Evolutionary conservation across 2,888 invertebrate genomes (phyloP).

Genomic region (Diachrysia chrysitis): DNA sequence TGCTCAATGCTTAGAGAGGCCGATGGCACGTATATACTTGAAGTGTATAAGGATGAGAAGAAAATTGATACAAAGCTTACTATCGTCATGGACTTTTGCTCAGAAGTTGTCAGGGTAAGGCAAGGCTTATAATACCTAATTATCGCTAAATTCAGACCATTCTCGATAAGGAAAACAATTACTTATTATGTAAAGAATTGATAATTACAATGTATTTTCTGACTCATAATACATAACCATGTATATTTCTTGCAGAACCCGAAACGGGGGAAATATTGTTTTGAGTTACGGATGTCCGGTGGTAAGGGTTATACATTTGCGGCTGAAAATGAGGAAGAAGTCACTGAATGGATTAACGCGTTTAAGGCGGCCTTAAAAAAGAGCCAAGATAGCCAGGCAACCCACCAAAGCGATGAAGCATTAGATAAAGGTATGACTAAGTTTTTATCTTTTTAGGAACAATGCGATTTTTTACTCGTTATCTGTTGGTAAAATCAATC

Average conservation of each 20-base stretch:
- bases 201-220: too few relatives aligned
- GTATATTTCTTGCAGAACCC: conserved; percentile 89
- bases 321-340: conserved; percentile 95
- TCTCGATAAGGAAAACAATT: not conserved
- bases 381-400: conserved; percentile 76
- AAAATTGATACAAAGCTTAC: conserved; percentile 97
- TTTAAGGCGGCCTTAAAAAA: conserved; percentile 95
- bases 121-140: conserved; percentile 60
- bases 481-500: not conserved
- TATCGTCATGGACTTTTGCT: conserved; percentile 98
- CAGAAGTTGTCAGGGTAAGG: conserved; percentile 94
- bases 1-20: conserved; percentile 97
- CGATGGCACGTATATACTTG: conserved; percentile 96
- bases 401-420: conserved; percentile 93
- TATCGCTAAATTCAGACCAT: not conserved
- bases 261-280: conserved; percentile 95
- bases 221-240: too few relatives aligned
- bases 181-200: not conserved
- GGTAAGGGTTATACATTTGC: conserved; percentile 96
- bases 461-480: not conserved
- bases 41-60: conserved; percentile 97
- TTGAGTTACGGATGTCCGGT: conserved; percentile 96
- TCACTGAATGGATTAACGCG: conserved; percentile 94
- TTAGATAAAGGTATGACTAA: conserved; percentile 88
- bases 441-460: not conserved